Evolutionary conservation across 2,113 vertebrate genomes (phyloP), one percentile per base, ranked within the genome.

Genomic region (Lasiurus borealis): DNA sequence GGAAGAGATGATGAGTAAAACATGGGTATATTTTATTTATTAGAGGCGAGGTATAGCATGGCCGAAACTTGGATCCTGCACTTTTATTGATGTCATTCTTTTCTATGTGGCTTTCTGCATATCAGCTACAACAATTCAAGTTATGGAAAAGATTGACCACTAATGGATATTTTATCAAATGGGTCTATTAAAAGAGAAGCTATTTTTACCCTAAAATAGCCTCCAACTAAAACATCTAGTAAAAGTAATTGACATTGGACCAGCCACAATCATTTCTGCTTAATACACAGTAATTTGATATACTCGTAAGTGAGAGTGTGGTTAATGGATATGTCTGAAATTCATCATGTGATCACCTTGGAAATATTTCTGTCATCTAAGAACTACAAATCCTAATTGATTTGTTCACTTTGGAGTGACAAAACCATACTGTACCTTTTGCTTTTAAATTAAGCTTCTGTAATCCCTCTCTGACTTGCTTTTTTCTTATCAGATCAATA

Each of bases 401-500:
- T 89, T 75, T 87, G 14, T 44, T 93, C 34, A 69, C 48, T 91
- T 92, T 82, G 34, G 19, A 90, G 57, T 73, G 27, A 27, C 8
- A 81, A 66, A 92, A 68, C 1, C 27, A 52, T 71, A 29, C 16
- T 77, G 9, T 62, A 62, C 18, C 15, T 91, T 76, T 86, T 91
- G 52, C n/a, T 91, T 77, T 80, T 89, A 77, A 66, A 90, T 54
- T 68, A 82, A 14, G 0, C 7, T 72, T 11, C 2, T 57, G 2
- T 19, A 78, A 48, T 59, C 12, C 27, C 54, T 5, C 3, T 16
- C 62, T 80, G 15, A 48, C 1, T 87, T 86, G 8, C 2, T 84
- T 82, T 57, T 44, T 44, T 59, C 54, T 90, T 59, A 27, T 3
- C 34, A n/a, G 13, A 19, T 36, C 1, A 21, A 36, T 64, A 62